A percentile compares a stretch with the other conserved stretches of the same genome.
Conservation (phyloP, 2,797 vertebrate genomes). For the Coccyzus lansbergi region DNA sequence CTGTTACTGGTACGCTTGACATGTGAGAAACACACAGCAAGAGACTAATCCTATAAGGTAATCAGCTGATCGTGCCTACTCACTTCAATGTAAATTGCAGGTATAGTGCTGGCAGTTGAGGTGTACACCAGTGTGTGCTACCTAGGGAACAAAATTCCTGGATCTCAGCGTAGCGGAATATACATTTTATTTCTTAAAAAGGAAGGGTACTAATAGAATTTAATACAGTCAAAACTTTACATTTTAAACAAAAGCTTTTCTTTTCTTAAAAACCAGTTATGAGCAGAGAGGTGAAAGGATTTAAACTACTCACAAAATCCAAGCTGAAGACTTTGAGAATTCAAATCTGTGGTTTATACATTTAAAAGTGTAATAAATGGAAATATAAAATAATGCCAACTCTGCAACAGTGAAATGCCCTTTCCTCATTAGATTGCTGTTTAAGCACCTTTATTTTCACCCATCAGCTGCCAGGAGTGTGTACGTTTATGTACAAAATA, state of each 20-base stretch:
- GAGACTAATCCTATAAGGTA: background rate
- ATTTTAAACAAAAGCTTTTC: constrained; percentile 71
- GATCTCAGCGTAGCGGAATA: constrained; percentile 65
- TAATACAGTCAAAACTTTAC: constrained; percentile 74
- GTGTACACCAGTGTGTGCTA: background rate
- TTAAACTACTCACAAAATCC: constrained; percentile 68
- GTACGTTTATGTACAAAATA: constrained; percentile 59
- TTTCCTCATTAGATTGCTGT: constrained; percentile 60
- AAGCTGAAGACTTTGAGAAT: constrained; percentile 63
- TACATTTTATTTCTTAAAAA: constrained; percentile 76
- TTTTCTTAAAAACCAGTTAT: constrained; percentile 69
- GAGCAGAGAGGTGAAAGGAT: constrained; percentile 65
- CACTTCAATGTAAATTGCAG: background rate
- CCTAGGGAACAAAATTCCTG: constrained; percentile 50
- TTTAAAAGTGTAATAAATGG: constrained; percentile 69
- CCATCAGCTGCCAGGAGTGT: constrained; percentile 57
- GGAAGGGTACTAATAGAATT: constrained; percentile 71
- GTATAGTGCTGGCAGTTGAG: background rate
- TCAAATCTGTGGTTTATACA: constrained; percentile 67
- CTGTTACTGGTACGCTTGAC: background rate
- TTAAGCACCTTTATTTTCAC: constrained; percentile 70
- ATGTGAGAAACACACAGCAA: background rate
- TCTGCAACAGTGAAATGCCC: constrained; percentile 67
- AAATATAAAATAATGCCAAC: constrained; percentile 70
- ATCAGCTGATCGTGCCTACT: background rate